A percentile compares a stretch with the other conserved stretches of the same genome.
phyloP scores from a whole-genome alignment of 2,113 vertebrate genomes.

The Syngnathus typhle region DNA sequence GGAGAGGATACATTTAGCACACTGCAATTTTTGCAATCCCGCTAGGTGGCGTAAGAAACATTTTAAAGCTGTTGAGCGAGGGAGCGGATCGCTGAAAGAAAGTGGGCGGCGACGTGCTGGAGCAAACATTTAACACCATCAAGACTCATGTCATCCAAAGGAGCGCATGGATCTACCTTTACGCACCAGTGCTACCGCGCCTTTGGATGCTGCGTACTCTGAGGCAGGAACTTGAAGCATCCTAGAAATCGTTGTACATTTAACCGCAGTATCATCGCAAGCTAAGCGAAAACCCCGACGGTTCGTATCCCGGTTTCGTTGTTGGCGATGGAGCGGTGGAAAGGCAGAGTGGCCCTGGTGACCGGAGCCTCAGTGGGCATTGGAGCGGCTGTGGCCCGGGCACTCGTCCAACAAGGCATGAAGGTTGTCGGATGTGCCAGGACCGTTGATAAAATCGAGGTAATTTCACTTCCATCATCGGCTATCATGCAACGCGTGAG shows the following conservation, averaged over 20 bases:
- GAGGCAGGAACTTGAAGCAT: constrained; percentile 26
- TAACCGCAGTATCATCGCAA: not conserved
- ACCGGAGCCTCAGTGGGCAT: constrained; percentile 91
- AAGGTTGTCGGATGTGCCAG: constrained; percentile 89
- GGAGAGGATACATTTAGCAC: not conserved
- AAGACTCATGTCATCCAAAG: constrained; percentile 51
- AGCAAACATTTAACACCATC: constrained; percentile 25
- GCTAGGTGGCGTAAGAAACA: constrained; percentile 31
- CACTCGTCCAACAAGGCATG: constrained; percentile 88
- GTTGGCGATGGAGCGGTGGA: constrained; percentile 84
- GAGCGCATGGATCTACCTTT: constrained; percentile 54
- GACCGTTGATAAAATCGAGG: constrained; percentile 90
- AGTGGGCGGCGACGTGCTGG: constrained; percentile 58
- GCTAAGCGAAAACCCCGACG: not conserved
- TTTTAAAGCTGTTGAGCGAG: not conserved
- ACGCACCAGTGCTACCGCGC: constrained; percentile 25
- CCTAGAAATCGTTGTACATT: constrained; percentile 3
- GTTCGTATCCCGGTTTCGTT: constrained; percentile 4
- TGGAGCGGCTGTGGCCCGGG: constrained; percentile 85
- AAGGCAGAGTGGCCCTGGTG: constrained; percentile 85
- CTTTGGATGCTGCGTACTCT: constrained; percentile 43
- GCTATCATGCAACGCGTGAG: not conserved
- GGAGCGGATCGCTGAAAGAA: constrained; percentile 4
- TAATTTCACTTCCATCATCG: constrained; percentile 29
- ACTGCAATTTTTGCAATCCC: constrained; percentile 3